Percentiles rank a stretch among this genome's conserved stretches.
These are phyloP conservation scores for Antrozous pallidus DNA, from an alignment of 2,797 vertebrate genomes.

Conservation along the genomic window DNA sequence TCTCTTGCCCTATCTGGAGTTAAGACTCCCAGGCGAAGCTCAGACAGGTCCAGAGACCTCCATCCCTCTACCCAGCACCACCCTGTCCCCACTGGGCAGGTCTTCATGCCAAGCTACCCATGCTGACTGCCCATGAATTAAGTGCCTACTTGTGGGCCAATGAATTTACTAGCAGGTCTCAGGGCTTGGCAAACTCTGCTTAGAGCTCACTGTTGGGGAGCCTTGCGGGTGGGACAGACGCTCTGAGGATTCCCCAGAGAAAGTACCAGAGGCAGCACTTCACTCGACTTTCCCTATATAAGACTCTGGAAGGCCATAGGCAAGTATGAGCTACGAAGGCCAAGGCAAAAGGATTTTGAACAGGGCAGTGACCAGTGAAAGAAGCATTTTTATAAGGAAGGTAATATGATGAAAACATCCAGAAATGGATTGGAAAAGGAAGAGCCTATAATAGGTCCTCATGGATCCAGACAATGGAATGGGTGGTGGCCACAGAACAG, in stretches of 20 bases:
- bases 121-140: background rate
- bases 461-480: background rate
- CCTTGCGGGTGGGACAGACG: background rate
- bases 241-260: background rate
- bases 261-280: background rate
- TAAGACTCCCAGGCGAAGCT: background rate
- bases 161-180: background rate
- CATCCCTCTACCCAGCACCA: background rate
- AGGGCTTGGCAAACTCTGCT: background rate
- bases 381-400: background rate
- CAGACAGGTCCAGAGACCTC: background rate
- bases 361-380: background rate
- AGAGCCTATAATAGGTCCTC: background rate
- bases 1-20: background rate
- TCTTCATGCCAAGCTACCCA: background rate
- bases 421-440: background rate
- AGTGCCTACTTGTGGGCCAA: background rate
- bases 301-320: background rate
- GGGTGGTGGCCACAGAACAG: background rate
- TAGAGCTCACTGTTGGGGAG: background rate
- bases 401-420: background rate
- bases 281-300: background rate
- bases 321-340: background rate
- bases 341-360: background rate
- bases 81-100: background rate